Percentiles rank a stretch among this genome's conserved stretches.
Conservation (phyloP, 2,797 vertebrate genomes). For the Chaenodraco wilsoni region DNA sequence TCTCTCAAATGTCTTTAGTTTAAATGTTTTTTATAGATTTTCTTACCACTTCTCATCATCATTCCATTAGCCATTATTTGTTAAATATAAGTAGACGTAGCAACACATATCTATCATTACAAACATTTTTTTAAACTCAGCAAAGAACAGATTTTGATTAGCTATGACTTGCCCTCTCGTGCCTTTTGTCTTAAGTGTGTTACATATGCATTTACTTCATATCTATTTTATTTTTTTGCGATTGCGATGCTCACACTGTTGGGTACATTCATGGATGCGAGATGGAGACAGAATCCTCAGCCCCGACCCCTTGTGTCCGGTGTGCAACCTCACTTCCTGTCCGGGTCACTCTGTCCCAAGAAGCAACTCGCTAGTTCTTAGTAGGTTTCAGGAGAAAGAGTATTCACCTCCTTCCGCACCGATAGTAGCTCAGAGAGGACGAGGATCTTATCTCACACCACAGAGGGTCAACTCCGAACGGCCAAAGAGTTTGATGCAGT, state of each 20-base stretch:
- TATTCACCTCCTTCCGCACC: conserved; percentile 29
- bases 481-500: conserved; percentile 35
- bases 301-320: conserved; percentile 45
- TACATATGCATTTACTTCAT: conserved; percentile 70
- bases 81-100: conserved; percentile 73
- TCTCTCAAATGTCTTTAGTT: conserved; percentile 40
- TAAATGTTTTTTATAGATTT: conserved; percentile 48
- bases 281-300: conserved; percentile 63
- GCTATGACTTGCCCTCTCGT: conserved; percentile 56
- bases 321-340: conserved; percentile 50
- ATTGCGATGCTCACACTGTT: conserved; percentile 70
- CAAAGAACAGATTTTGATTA: conserved; percentile 69
- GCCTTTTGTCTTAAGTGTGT: conserved; percentile 65
- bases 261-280: conserved; percentile 80
- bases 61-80: conserved; percentile 54
- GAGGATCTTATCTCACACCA: conserved; percentile 53
- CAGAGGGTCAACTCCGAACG: conserved; percentile 34
- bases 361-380: conserved; percentile 21
- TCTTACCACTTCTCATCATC: conserved; percentile 45
- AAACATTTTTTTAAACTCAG: conserved; percentile 71
- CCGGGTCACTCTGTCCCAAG: conserved; percentile 8
- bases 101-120: conserved; percentile 76
- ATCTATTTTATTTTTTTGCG: conserved; percentile 42
- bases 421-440: conserved; percentile 45
- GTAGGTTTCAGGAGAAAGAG: conserved; percentile 28